These are phyloP conservation scores for Phylloscopus collybita DNA, from an alignment of 2,797 vertebrate species.

Conservation along the genomic window DNA sequence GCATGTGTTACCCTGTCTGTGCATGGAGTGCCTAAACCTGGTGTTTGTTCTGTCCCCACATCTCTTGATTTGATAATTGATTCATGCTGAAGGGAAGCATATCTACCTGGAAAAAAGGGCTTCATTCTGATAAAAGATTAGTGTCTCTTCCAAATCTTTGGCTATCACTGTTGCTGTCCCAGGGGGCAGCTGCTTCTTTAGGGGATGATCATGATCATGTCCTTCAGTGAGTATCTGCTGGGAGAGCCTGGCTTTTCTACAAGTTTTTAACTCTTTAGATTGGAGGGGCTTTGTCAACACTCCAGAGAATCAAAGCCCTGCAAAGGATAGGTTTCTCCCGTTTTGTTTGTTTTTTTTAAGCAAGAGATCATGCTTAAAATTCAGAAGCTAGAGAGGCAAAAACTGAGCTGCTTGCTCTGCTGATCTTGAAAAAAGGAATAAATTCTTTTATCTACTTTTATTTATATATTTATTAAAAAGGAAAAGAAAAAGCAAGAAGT, in stretches of 20 bases:
- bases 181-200: background rate
- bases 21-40: background rate
- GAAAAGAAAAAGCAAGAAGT: background rate
- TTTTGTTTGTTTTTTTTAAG: background rate
- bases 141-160: background rate
- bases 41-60: background rate
- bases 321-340: background rate
- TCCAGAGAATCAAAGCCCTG: background rate
- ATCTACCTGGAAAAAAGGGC: background rate
- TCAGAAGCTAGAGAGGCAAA: background rate
- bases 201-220: background rate
- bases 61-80: background rate
- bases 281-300: background rate
- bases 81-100: background rate
- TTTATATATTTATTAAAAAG: background rate
- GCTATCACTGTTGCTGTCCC: background rate
- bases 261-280: background rate
- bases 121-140: background rate
- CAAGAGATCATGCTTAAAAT: background rate
- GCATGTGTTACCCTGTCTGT: background rate
- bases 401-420: background rate
- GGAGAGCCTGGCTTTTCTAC: background rate
- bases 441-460: background rate
- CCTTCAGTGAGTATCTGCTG: background rate
- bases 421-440: background rate